Conservation (phyloP, 2,113 vertebrate genomes). For the Strix uralensis region DNA sequence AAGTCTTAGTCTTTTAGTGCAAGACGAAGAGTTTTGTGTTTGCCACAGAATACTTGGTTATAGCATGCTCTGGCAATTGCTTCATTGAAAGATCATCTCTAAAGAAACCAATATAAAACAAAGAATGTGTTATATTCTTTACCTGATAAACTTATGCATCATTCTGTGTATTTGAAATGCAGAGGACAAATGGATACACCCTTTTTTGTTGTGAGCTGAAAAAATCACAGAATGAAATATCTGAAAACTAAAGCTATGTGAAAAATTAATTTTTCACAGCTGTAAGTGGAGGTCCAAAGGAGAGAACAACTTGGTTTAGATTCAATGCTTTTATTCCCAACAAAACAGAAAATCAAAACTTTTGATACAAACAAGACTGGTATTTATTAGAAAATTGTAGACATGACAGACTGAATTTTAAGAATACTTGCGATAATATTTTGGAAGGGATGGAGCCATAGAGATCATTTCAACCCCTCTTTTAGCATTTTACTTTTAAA, state of each 20-base stretch:
- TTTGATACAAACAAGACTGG: not conserved
- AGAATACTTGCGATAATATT: not conserved
- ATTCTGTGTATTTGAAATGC: not conserved
- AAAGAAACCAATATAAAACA: not conserved
- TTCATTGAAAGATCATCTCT: not conserved
- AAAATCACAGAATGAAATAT: not conserved
- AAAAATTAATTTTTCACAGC: not conserved
- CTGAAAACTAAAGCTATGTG: not conserved
- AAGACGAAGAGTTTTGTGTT: not conserved
- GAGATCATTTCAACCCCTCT: not conserved
- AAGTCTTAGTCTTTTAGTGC: not conserved
- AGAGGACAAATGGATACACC: not conserved
- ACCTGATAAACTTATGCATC: not conserved
- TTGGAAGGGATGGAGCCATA: not conserved
- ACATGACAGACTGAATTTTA: not conserved
- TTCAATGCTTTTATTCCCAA: not conserved
- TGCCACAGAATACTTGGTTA: not conserved
- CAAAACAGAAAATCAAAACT: not conserved
- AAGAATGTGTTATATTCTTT: not conserved
- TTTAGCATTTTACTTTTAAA: not conserved
- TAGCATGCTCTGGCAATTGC: not conserved
- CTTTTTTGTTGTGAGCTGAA: not conserved
- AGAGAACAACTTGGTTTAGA: not conserved
- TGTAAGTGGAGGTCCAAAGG: not conserved
- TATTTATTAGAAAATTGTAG: not conserved